phyloP scores from a whole-genome alignment of 92 coral and sea anemone genomes.

The Pocillopora meandrina region DNA sequence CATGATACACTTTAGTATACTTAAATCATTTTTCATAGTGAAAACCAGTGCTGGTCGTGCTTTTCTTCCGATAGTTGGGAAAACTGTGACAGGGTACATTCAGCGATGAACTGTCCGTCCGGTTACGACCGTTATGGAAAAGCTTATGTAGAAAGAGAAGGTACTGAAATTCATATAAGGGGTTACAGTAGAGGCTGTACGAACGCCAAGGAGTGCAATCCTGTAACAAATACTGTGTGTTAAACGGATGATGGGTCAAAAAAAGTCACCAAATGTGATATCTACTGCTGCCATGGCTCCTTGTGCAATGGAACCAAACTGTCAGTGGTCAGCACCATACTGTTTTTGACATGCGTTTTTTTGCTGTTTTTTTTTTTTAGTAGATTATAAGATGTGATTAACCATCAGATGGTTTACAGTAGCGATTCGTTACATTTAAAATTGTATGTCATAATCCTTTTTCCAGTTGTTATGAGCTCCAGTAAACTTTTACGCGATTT shows the following conservation, averaged over 20 bases:
- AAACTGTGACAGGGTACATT: background rate
- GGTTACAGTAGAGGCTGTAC: background rate
- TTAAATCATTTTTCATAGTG: background rate
- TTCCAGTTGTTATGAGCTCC: no score
- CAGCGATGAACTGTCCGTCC: background rate
- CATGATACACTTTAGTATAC: no score
- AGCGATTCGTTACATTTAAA: no score
- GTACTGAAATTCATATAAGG: background rate
- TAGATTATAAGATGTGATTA: background rate
- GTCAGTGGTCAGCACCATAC: background rate
- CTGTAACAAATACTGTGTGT: background rate
- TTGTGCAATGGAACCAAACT: conserved; percentile 5
- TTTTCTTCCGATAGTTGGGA: background rate
- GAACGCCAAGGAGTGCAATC: background rate
- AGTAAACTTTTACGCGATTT: no score
- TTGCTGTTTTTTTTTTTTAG: conserved; percentile 4
- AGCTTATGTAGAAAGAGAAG: background rate
- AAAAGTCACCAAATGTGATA: conserved; percentile 5
- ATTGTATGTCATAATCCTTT: no score
- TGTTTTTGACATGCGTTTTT: conserved; percentile 1
- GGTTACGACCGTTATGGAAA: background rate
- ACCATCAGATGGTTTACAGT: background rate
- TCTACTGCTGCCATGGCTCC: conserved; percentile 10
- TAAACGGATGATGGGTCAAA: background rate
- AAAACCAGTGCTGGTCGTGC: background rate